Percentiles rank a stretch among this genome's conserved stretches.
Conservation (phyloP, 2,888 invertebrate genomes). For the Machimus atricapillus region DNA sequence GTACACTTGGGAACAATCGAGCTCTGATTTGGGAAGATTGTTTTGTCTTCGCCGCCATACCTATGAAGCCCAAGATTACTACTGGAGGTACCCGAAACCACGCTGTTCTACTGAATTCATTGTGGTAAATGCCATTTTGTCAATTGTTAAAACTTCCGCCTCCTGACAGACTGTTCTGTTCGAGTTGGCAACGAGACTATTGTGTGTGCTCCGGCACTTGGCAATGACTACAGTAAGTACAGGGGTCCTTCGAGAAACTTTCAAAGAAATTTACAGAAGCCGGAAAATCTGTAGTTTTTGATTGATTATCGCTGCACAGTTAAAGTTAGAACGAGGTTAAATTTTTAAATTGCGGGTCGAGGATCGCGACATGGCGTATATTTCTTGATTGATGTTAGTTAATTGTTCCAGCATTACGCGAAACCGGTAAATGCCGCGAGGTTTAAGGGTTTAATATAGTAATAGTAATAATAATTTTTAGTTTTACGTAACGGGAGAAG, state of each 20-base stretch:
- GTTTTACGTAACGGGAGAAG: no score
- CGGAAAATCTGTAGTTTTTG: neutral
- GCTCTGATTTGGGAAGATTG: constrained; percentile 25
- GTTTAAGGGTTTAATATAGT: no score
- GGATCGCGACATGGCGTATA: neutral
- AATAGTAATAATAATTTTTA: no score
- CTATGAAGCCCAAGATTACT: neutral
- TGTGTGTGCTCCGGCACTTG: neutral
- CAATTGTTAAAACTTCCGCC: constrained; percentile 35
- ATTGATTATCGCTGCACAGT: constrained; percentile 1
- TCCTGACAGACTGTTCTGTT: neutral
- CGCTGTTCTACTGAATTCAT: constrained; percentile 5
- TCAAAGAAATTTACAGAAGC: neutral
- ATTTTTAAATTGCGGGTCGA: neutral
- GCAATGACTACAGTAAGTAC: neutral
- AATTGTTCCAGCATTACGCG: no score
- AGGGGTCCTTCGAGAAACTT: neutral
- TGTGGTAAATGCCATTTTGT: constrained; percentile 34
- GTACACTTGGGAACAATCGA: constrained; percentile 29
- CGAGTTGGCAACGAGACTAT: constrained; percentile 13
- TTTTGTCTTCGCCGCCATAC: constrained; percentile 21
- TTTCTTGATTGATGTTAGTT: neutral
- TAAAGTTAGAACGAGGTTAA: neutral
- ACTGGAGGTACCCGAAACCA: neutral
- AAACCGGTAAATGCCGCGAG: no score